phyloP scores from a whole-genome alignment of 2,113 vertebrate genomes.

The Notarius lentiginosus region DNA sequence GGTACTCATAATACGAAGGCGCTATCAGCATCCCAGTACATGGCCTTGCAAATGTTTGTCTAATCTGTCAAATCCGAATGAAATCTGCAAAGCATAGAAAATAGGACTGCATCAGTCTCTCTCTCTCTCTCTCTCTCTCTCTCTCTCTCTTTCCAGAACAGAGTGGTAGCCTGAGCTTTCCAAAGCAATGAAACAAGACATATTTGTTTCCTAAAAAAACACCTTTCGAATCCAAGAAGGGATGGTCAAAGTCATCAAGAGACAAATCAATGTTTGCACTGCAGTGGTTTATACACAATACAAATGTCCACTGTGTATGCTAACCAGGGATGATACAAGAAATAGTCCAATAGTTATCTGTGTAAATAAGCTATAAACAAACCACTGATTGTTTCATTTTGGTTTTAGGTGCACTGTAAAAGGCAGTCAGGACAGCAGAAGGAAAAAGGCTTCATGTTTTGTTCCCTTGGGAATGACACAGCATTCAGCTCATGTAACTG shows the following conservation, averaged over 20 bases:
- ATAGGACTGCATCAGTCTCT: not conserved
- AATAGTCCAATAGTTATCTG: not conserved
- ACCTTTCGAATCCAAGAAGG: not conserved
- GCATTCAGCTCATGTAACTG: slow-evolving; percentile 37
- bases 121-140: not conserved
- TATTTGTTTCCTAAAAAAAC: not conserved
- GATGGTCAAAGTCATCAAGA: not conserved
- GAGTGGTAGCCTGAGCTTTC: not conserved
- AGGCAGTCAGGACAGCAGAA: slow-evolving; percentile 12
- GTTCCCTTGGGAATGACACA: slow-evolving; percentile 37
- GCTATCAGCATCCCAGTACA: not conserved
- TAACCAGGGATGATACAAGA: not conserved
- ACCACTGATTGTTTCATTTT: not conserved
- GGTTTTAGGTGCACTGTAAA: not conserved
- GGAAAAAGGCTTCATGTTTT: slow-evolving; percentile 8
- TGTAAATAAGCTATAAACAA: not conserved
- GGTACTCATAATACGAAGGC: not conserved
- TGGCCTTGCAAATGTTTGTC: not conserved
- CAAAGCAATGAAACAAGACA: slow-evolving; percentile 1
- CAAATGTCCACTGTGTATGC: not conserved
- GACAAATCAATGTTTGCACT: not conserved
- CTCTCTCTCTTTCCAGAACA: not conserved
- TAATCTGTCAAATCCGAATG: not conserved
- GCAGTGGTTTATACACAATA: not conserved
- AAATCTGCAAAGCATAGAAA: not conserved